Evolutionary conservation across 2,888 invertebrate species (phyloP), one percentile per base, ranked within the genome.

Genomic region (Hemistola chrysoprasaria): DNA sequence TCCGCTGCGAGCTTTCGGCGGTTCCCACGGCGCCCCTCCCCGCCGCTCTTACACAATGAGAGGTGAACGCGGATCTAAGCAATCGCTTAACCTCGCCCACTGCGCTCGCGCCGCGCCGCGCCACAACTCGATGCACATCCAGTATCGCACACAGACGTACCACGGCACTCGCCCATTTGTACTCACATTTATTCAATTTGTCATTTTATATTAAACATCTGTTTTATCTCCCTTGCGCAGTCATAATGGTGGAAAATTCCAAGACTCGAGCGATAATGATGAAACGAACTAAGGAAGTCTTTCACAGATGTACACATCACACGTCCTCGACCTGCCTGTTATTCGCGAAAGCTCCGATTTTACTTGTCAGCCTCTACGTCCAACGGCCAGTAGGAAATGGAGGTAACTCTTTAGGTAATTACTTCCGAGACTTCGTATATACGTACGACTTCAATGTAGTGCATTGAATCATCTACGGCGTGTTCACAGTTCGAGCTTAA

Each of bases 31-130:
- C 65, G 62, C 75, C 68, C 74, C 73, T 67, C 64, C 68, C 66
- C 71, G 55, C 66, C 51, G 67, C 70, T 69, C 76, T 88, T 88
- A 84, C 87, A 88, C 87, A 88, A 87, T 86, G 79, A 83, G 78
- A 86, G 85, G 86, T 85, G 86, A 87, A 87, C 87, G 84, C 86
- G 87, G 87, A 87, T 88, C 87, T 87, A 86, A 85, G 85, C 87
- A 87, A 86, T 85, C 86, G 85, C 84, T 88, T 86, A 87, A 87
- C 87, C 87, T 87, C 87, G 86, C 87, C 87, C 86, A 86, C 79
- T 78, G 79, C 76, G 76, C 77, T 72, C 61, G 73, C 64, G 62
- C 62, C 64, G 54, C 51, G 44, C 52, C 39, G 38, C 55, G 27
- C 50, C 56, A 59, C 58, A 53, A 57, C 59, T 56, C 58, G 56